Evolutionary conservation across 2,888 invertebrate species (phyloP).

Genomic region (Polymixis lichenea): DNA sequence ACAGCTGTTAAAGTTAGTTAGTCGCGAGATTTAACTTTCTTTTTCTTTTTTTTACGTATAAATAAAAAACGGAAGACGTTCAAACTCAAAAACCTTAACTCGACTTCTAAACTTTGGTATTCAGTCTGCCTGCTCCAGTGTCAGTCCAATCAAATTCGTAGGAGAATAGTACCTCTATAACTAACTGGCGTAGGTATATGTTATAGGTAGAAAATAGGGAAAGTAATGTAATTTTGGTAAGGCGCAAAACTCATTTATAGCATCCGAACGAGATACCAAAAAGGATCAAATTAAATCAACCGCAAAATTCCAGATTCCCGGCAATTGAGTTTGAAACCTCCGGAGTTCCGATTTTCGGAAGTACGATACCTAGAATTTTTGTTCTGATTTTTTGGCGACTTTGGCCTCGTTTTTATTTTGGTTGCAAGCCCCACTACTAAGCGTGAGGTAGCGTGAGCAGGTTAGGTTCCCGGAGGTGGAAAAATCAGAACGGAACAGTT

Average conservation of each 20-base stretch:
- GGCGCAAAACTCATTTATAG: slow-evolving; percentile 20
- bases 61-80: background rate
- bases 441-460: background rate
- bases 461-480: background rate
- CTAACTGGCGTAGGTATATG: background rate
- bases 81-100: background rate
- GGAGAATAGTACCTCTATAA: too few relatives aligned
- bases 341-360: background rate
- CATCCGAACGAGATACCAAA: slow-evolving; percentile 8
- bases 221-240: slow-evolving; percentile 15
- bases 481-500: background rate
- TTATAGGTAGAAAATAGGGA: background rate
- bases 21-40: background rate
- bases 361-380: background rate
- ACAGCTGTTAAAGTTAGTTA: background rate
- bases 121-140: background rate
- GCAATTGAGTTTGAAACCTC: slow-evolving; percentile 17
- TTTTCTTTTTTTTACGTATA: background rate
- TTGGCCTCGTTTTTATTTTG: background rate
- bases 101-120: background rate
- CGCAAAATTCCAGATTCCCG: slow-evolving; percentile 6
- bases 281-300: slow-evolving; percentile 31
- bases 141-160: background rate
- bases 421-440: too few relatives aligned
- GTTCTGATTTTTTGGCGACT: background rate